Conservation (phyloP, 2,113 vertebrate genomes). For the Sturnus vulgaris region DNA sequence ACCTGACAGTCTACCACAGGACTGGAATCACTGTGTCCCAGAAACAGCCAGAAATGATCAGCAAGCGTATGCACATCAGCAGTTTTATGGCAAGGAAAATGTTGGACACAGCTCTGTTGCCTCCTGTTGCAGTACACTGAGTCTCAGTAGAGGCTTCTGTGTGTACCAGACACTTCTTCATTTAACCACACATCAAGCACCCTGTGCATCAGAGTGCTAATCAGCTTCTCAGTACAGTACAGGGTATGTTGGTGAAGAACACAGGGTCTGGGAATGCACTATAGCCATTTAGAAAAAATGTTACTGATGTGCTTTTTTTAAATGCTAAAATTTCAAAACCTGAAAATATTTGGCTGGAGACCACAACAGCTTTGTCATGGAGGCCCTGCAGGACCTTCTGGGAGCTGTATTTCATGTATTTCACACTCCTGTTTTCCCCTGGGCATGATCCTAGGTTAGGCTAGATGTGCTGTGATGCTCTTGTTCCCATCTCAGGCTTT, state of each 20-base stretch:
- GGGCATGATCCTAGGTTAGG: rapidly evolving
- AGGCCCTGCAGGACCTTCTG: not conserved
- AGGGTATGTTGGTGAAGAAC: not conserved
- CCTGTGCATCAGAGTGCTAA: not conserved
- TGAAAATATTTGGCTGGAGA: not conserved
- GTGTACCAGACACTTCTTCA: not conserved
- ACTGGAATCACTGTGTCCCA: not conserved
- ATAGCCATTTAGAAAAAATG: not conserved
- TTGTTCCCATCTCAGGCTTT: not conserved
- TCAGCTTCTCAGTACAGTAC: not conserved
- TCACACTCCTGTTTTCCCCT: not conserved
- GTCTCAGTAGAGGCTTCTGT: not conserved
- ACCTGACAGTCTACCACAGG: not conserved
- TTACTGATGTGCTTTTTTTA: not conserved
- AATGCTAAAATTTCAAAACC: not conserved
- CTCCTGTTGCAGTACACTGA: not conserved
- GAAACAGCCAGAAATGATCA: not conserved
- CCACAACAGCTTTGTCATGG: not conserved
- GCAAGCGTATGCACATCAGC: not conserved
- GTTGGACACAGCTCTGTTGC: not conserved
- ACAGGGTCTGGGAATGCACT: not conserved
- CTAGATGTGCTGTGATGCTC: not conserved
- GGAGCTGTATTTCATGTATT: not conserved
- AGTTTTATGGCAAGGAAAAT: rapidly evolving
- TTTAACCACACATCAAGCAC: not conserved